Evolutionary conservation across 2,888 invertebrate genomes (phyloP).

Genomic region (Limnephilus lunatus): DNA sequence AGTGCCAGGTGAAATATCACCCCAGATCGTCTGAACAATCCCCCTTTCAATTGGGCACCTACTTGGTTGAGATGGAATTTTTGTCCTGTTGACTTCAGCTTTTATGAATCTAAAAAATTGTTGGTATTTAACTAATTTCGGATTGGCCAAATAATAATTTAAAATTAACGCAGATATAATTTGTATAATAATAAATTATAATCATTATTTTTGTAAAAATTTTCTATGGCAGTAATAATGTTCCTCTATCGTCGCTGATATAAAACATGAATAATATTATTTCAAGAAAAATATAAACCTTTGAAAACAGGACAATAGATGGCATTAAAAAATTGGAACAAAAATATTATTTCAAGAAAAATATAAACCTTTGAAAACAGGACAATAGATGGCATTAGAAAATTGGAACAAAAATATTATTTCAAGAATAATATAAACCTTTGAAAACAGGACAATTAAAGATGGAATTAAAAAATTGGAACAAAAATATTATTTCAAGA

Average conservation of each 20-base stretch:
- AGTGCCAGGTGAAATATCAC: conserved; percentile 79
- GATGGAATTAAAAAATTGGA: not conserved
- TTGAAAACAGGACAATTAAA: not conserved
- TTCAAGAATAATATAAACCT: not conserved
- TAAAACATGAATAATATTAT: not conserved
- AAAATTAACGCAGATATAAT: not conserved
- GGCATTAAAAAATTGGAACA: too few species aligned
- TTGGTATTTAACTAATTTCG: not conserved
- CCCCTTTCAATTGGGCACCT: conserved; percentile 83
- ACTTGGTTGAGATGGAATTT: conserved; percentile 68
- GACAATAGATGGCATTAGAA: conserved; percentile 8
- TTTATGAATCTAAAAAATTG: conserved; percentile 35
- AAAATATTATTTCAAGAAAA: too few species aligned
- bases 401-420: too few species aligned
- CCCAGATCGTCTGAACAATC: conserved; percentile 80
- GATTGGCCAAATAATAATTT: not conserved
- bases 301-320: not conserved
- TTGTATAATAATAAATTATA: not conserved
- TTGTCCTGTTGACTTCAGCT: conserved; percentile 48
- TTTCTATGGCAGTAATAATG: not conserved
- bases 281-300: not conserved
- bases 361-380: not conserved
- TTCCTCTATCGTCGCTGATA: not conserved
- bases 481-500: too few species aligned
- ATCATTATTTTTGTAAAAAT: too few species aligned